Percentiles rank a stretch among this genome's conserved stretches.
phyloP scores from a whole-genome alignment of 2,888 invertebrate species.

The Toxonevra muliebris region DNA sequence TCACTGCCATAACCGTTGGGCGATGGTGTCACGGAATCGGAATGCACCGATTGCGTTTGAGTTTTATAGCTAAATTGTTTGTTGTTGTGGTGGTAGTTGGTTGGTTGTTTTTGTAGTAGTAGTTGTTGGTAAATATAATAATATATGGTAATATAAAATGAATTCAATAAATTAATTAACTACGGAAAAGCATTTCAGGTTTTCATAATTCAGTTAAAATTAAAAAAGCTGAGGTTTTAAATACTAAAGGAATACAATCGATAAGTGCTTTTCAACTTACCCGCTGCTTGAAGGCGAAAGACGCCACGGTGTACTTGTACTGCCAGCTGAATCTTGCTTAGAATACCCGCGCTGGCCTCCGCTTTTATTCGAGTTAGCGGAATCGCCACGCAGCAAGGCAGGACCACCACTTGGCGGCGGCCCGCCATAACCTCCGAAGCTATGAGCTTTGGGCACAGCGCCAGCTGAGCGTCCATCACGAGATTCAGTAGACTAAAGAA shows the following conservation, averaged over 20 bases:
- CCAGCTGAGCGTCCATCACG: conserved; percentile 62
- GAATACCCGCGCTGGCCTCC: conserved; percentile 72
- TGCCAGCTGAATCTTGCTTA: conserved; percentile 71
- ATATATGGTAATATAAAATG: conserved; percentile 11
- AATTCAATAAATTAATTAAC: neutral
- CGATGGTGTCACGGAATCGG: conserved; percentile 81
- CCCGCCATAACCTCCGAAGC: conserved; percentile 84
- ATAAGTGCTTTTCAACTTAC: conserved; percentile 52
- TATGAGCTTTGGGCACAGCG: conserved; percentile 81
- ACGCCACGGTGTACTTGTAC: conserved; percentile 62
- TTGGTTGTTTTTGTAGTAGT: conserved; percentile 13
- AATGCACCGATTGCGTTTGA: conserved; percentile 65
- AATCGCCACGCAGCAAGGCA: conserved; percentile 72
- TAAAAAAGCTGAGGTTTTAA: neutral
- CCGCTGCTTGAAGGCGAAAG: conserved; percentile 65
- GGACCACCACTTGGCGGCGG: conserved; percentile 68
- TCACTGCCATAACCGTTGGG: conserved; percentile 71
- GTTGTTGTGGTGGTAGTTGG: neutral
- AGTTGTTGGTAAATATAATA: conserved; percentile 8
- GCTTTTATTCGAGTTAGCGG: conserved; percentile 74
- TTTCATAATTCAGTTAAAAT: neutral
- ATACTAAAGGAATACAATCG: neutral
- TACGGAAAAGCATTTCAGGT: neutral
- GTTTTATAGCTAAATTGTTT: conserved; percentile 62
- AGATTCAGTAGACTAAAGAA: conserved; percentile 52